These are phyloP conservation scores for Alligator sinensis DNA, from an alignment of 2,113 vertebrate species.

Conservation along the genomic window DNA sequence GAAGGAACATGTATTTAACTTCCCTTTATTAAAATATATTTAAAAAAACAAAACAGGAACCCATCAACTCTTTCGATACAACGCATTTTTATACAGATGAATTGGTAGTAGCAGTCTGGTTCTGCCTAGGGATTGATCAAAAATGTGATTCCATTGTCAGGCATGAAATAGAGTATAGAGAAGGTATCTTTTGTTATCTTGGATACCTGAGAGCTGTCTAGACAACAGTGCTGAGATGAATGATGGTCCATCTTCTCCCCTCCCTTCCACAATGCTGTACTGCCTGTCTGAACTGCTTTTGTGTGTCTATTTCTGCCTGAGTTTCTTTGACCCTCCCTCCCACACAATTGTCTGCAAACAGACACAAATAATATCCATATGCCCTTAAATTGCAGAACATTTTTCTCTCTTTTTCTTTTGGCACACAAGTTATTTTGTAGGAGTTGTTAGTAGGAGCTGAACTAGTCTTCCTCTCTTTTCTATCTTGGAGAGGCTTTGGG, in stretches of 20 bases:
- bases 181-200: too few relatives aligned
- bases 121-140: not conserved
- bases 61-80: not conserved
- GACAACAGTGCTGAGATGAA: not conserved
- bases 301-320: not conserved
- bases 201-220: too few relatives aligned
- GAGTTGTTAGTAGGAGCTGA: not conserved
- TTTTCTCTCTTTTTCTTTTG: not conserved
- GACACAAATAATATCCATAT: not conserved
- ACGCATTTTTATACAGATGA: too few relatives aligned
- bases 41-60: not conserved
- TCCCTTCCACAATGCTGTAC: not conserved
- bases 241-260: not conserved
- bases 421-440: not conserved
- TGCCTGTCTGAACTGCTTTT: not conserved
- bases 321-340: not conserved
- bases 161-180: not conserved
- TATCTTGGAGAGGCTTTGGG: not conserved
- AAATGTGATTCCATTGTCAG: not conserved
- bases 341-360: not conserved
- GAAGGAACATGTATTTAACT: not conserved
- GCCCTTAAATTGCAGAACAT: not conserved
- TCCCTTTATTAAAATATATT: not conserved
- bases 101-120: not conserved
- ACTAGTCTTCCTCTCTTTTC: not conserved